These are phyloP conservation scores for Temnopleurus reevesii DNA, from an alignment of 53 echinoderm and acorn worm genomes.

Conservation along the genomic window DNA sequence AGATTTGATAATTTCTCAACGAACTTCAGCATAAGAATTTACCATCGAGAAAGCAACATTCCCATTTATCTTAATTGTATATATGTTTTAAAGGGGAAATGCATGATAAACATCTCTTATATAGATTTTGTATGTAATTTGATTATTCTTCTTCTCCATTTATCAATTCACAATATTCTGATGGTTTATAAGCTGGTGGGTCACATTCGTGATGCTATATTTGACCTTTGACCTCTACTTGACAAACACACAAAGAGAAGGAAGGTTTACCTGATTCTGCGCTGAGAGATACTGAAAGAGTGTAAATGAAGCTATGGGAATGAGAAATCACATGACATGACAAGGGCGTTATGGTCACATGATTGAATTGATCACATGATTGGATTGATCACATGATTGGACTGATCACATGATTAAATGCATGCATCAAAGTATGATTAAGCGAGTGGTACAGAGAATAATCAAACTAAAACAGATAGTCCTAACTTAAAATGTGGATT, in stretches of 20 bases:
- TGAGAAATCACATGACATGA: constrained; percentile 38
- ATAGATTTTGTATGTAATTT: too few relatives aligned
- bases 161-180: not conserved
- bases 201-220: not conserved
- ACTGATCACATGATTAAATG: not conserved
- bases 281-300: constrained; percentile 40
- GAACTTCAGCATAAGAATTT: not conserved
- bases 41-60: not conserved
- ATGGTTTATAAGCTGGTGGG: constrained; percentile 15
- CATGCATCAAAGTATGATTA: not conserved
- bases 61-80: not conserved
- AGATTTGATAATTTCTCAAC: too few relatives aligned
- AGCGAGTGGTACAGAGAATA: not conserved
- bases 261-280: constrained; percentile 37
- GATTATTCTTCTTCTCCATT: too few relatives aligned
- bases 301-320: constrained; percentile 45
- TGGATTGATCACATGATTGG: not conserved
- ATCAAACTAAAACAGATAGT: not conserved
- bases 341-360: constrained; percentile 14
- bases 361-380: not conserved
- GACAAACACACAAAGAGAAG: constrained; percentile 21
- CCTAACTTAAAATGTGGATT: not conserved
- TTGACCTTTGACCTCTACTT: not conserved
- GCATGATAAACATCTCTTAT: too few relatives aligned
- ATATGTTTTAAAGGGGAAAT: too few relatives aligned